These are phyloP conservation scores for Megaceryle alcyon DNA, from an alignment of 2,797 vertebrate genomes.

Conservation along the genomic window DNA sequence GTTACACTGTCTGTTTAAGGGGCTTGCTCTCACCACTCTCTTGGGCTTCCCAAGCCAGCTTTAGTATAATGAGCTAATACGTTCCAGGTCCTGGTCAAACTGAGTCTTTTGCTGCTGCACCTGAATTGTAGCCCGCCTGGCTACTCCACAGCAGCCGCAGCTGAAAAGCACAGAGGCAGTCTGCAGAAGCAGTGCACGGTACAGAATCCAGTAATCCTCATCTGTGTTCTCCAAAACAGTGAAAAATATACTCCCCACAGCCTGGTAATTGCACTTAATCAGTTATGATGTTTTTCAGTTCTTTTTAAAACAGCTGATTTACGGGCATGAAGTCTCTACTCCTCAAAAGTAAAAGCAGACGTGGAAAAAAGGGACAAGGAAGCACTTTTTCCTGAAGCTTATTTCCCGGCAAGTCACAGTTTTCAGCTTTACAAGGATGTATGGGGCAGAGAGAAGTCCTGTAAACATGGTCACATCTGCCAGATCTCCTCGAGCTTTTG, in stretches of 20 bases:
- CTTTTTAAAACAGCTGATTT: not conserved
- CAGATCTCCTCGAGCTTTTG: slow-evolving; percentile 1
- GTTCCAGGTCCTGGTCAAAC: not conserved
- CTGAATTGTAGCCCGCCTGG: not conserved
- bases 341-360: not conserved
- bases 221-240: not conserved
- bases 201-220: not conserved
- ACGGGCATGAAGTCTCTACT: not conserved
- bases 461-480: not conserved
- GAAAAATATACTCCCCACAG: not conserved
- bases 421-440: slow-evolving; percentile 14
- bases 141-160: not conserved
- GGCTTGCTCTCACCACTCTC: not conserved
- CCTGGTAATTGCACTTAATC: not conserved
- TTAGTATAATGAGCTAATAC: not conserved
- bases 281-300: not conserved
- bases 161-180: not conserved
- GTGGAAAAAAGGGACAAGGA: not conserved
- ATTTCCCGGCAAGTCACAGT: not conserved
- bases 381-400: not conserved
- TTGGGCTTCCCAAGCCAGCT: not conserved
- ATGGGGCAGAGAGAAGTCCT: not conserved
- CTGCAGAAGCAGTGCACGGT: not conserved
- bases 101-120: not conserved
- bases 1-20: not conserved